Evolutionary conservation across 2,113 vertebrate genomes (phyloP).

Genomic region (Amazona vittata): DNA sequence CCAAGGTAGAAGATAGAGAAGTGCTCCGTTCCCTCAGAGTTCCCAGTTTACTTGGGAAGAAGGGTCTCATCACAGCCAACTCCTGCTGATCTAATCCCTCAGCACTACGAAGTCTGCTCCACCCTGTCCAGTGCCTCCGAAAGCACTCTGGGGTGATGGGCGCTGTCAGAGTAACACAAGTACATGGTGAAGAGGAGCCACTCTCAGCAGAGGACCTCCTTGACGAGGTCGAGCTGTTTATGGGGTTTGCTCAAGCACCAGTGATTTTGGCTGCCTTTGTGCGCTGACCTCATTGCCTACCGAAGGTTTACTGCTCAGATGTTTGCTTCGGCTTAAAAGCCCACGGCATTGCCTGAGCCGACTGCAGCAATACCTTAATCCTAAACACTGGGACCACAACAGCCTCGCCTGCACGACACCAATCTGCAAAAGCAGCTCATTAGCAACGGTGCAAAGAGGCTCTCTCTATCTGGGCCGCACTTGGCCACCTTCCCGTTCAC

Average conservation of each 20-base stretch:
- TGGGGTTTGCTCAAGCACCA: background rate
- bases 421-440: background rate
- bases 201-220: background rate
- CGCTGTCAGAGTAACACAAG: accelerated
- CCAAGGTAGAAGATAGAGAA: background rate
- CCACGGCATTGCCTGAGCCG: background rate
- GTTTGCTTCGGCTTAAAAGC: background rate
- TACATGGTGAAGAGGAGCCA: accelerated
- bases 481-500: background rate
- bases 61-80: background rate
- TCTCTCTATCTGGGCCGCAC: background rate
- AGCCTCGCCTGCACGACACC: background rate
- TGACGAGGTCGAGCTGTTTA: background rate
- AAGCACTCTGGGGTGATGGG: accelerated
- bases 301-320: background rate
- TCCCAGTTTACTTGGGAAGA: background rate
- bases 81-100: background rate
- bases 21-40: background rate
- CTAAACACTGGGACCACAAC: background rate
- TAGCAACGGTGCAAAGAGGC: background rate
- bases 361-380: background rate
- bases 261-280: background rate
- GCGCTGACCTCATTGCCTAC: background rate
- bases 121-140: accelerated
- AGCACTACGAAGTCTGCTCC: background rate